A percentile compares a stretch with the other conserved stretches of the same genome.
These are phyloP conservation scores for Pangasius macronema DNA, from an alignment of 2,797 vertebrate species.

Conservation along the genomic window DNA sequence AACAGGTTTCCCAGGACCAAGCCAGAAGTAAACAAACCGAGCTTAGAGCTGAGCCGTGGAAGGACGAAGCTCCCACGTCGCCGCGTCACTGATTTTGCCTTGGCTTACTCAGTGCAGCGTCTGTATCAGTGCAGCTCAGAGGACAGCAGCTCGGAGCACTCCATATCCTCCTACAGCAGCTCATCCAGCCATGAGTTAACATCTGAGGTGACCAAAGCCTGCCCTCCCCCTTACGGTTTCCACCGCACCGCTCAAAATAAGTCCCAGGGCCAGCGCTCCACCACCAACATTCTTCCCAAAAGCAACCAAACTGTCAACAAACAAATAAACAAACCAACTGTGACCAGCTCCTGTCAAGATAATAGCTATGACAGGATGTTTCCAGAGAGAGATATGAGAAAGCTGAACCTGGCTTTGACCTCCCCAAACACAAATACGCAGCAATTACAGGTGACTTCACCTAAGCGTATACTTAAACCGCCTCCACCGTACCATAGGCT, in stretches of 20 bases:
- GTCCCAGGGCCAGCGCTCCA: conserved; percentile 37
- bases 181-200: conserved; percentile 71
- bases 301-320: conserved; percentile 49
- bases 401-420: conserved; percentile 58
- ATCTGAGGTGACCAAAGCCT: conserved; percentile 69
- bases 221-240: conserved; percentile 77
- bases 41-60: conserved; percentile 65
- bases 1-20: conserved; percentile 77
- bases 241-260: conserved; percentile 66
- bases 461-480: conserved; percentile 64
- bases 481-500: conserved; percentile 79
- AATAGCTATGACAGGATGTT: conserved; percentile 38
- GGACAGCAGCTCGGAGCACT: conserved; percentile 85
- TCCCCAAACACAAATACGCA: conserved; percentile 46
- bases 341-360: conserved; percentile 10
- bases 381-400: conserved; percentile 58
- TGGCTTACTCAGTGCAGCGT: conserved; percentile 72
- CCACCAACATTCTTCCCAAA: conserved; percentile 44
- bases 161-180: conserved; percentile 78
- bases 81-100: conserved; percentile 73
- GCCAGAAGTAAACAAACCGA: conserved; percentile 57
- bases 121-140: conserved; percentile 82
- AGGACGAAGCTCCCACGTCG: conserved; percentile 73
- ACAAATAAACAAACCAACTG: conserved; percentile 1
- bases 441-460: conserved; percentile 46